These are phyloP conservation scores for Rotaria sp. DNA, from an alignment of 2,888 invertebrate species.

Conservation along the genomic window DNA sequence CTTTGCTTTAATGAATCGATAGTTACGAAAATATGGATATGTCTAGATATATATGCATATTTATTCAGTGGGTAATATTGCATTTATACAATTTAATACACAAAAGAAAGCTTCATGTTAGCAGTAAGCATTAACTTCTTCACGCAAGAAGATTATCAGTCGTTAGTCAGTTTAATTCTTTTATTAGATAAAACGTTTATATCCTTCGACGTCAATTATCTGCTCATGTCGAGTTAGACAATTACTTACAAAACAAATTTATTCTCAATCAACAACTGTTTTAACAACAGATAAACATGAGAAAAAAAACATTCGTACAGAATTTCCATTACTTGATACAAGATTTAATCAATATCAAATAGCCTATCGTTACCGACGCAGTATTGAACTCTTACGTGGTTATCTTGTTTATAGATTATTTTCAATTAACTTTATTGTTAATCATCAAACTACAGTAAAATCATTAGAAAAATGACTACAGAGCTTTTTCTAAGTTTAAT, in stretches of 20 bases:
- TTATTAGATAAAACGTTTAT: background rate
- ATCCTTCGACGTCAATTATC: background rate
- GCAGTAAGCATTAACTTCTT: background rate
- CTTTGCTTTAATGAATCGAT: no score
- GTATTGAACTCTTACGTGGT: conserved; percentile 78
- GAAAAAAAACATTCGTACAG: background rate
- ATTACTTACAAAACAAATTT: background rate
- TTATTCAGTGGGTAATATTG: no score
- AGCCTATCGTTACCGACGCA: conserved; percentile 90
- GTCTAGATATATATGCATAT: no score
- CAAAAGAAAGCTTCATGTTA: background rate
- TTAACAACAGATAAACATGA: background rate
- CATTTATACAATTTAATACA: background rate
- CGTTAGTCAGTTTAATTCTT: background rate
- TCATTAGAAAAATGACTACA: background rate
- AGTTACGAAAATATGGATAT: no score
- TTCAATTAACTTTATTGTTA: conserved; percentile 75
- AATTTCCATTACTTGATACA: conserved; percentile 32
- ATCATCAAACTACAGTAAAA: conserved; percentile 79
- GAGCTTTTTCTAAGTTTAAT: background rate
- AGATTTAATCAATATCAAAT: conserved; percentile 76
- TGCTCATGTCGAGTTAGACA: background rate
- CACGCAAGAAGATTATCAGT: background rate
- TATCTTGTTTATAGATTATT: conserved; percentile 85
- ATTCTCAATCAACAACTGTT: background rate